A percentile compares a stretch with the other conserved stretches of the same genome.
Conservation (phyloP, 2,797 vertebrate species). For the Esox lucius region DNA sequence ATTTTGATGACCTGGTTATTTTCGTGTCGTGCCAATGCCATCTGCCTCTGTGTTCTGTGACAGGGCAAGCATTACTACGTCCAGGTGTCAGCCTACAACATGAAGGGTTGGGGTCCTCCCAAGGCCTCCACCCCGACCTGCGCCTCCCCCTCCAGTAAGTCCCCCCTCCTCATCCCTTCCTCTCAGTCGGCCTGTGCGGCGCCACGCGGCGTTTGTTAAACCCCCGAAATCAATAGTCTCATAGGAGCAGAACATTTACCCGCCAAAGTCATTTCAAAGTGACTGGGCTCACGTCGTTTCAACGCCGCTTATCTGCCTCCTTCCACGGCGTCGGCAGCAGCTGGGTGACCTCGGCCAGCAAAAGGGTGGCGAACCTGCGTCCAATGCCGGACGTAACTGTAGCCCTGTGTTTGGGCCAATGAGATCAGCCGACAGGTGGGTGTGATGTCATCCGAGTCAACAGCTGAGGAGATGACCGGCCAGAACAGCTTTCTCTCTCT, state of each 20-base stretch:
- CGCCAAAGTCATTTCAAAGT: not conserved
- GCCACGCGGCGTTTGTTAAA: not conserved
- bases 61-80: conserved; percentile 84
- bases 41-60: conserved; percentile 19
- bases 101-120: conserved; percentile 89
- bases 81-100: conserved; percentile 88
- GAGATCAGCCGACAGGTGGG: not conserved
- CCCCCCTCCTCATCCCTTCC: not conserved
- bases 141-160: conserved; percentile 88
- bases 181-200: not conserved
- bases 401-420: not conserved
- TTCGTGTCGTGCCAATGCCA: not conserved
- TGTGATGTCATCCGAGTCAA: conserved; percentile 66
- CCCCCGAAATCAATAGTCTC: not conserved
- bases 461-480: conserved; percentile 68
- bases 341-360: not conserved
- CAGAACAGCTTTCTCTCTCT: conserved; percentile 33
- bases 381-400: conserved; percentile 17
- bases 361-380: not conserved
- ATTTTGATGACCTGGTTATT: not conserved
- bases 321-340: not conserved
- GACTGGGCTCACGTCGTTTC: not conserved
- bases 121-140: conserved; percentile 77
- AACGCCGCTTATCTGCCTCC: not conserved
- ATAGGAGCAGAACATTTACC: not conserved